Evolutionary conservation across 2,888 invertebrate genomes (phyloP), one percentile per base, ranked within the genome.

Genomic region (Mycalesis mineus): DNA sequence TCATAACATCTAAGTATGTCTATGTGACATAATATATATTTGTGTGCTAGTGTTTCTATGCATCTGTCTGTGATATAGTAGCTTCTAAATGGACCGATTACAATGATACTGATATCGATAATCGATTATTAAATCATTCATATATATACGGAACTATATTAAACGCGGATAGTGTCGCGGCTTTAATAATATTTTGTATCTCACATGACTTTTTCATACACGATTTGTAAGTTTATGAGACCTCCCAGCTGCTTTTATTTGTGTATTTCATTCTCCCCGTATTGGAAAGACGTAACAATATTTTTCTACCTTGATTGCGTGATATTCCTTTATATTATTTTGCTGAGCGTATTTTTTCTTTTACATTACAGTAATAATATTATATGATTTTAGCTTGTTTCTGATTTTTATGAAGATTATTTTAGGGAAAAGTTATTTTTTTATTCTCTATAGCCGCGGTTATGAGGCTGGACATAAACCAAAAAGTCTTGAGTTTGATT

Each of bases 121-220:
- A 2, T 22, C 22, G 2, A 4, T 22, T 22, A 22, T 22, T 5
- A 22, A 22, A 22, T 2, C 22, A 22, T 22, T 22, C 62, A 66
- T 62, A 63, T 63, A 61, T 59, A 50, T 64, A 63, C 58, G 59
- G 54, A 61, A 62, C 55, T 59, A 52, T 50, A 55, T 62, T 61
- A 55, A 48, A 55, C 48, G 64, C 66, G 57, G 66, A 65, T 65
- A 66, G 63, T 64, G 61, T 59, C 48, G 15, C 39, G 37, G 33
- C 41, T 47, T 47, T 59, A 57, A 40, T 57, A 57, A 51, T 57
- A 55, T 57, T 54, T 60, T 52, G 47, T 57, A 47, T 52, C 37
- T 54, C 40, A 36, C 33, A 61, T 58, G 58, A 61, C 55, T 58
- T 61, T 57, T 61, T 61, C 58, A 40, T 62, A 53, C 57, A 57